Base-by-base conservation (phyloP, 1,140 invertebrate genomes). In the Brachionus asplanchnoidis region DNA sequence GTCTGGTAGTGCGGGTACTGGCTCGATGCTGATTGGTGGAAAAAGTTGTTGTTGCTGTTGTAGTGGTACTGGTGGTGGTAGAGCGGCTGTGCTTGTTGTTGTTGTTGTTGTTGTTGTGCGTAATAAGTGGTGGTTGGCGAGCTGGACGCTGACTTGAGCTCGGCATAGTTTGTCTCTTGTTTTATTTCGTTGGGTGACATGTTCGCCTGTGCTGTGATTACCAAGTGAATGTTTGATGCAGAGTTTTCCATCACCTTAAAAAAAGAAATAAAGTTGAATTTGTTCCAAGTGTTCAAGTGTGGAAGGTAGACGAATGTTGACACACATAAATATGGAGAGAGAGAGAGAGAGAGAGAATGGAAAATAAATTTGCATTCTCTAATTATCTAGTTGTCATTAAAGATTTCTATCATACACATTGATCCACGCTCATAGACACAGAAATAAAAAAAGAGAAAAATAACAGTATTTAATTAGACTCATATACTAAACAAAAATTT, bases 401-500 rank as follows among this genome's bases (percentile, higher is more conserved):
- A 42, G 68, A 73, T 73, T 73, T 73, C 40, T 73, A 73, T 73
- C 68, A 73, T 73, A 73, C 8, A 28, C 26, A 28, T 28, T 28
- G 26, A 28, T 36, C 32, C 32, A 36, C 32, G 6, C 0, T 5
- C 44, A 46, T 12, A 46, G 8, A 44, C 42, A 44, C 42, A 73
- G 9, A 73, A 73, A 73, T 3, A 73, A 40, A 32, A 26, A 68
- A 11, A 3, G 12, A 40, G 9, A 42, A 42, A 42, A 46, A 36
- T 77, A 46, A 77, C 73, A 77, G 73, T 77, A 77, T 77, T 77
- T 77, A 77, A 77, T 77, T 77, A 77, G 44, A 46, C 44, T 77
- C 73, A 77, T 75, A 75, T 42, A 28, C 8, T n/a, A 46, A 46
- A 46, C 14, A 46, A 46, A n/a, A 56, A 56, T 73, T 73, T 73